A percentile compares a stretch with the other conserved stretches of the same genome.
Evolutionary conservation across 2,888 invertebrate species (phyloP).

Genomic region (Junonia oenone): DNA sequence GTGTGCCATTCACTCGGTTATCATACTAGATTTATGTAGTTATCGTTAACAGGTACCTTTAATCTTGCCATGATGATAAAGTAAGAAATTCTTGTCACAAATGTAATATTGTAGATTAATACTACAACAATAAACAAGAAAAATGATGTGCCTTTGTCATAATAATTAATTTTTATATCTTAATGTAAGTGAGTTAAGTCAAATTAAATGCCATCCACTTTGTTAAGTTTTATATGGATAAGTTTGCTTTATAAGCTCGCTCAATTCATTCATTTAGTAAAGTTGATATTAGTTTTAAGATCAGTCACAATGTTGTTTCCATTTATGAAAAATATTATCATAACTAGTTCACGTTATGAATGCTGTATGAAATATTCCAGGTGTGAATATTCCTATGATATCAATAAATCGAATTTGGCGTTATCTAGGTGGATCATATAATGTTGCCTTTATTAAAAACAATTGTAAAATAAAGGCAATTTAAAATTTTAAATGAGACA

Average conservation of each 20-base stretch:
- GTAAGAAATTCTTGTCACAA: slow-evolving; percentile 76
- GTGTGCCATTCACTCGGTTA: slow-evolving; percentile 77
- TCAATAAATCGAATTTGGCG: slow-evolving; percentile 9
- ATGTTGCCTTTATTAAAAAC: slow-evolving; percentile 29
- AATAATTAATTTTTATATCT: slow-evolving; percentile 64
- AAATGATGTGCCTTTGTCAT: slow-evolving; percentile 72
- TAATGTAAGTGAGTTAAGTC: slow-evolving; percentile 76
- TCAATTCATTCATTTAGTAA: slow-evolving; percentile 74
- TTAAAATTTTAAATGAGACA: slow-evolving; percentile 54
- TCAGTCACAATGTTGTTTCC: slow-evolving; percentile 48
- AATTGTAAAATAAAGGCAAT: slow-evolving; percentile 49
- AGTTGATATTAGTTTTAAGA: slow-evolving; percentile 62
- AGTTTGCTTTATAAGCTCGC: slow-evolving; percentile 75
- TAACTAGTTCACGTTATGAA: slow-evolving; percentile 13
- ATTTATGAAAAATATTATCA: slow-evolving; percentile 25
- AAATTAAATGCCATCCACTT: slow-evolving; percentile 80
- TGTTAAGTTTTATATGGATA: slow-evolving; percentile 76
- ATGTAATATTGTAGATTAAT: slow-evolving; percentile 50
- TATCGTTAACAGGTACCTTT: slow-evolving; percentile 76
- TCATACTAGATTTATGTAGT: slow-evolving; percentile 69
- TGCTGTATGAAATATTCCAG: slow-evolving; percentile 5
- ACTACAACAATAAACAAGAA: slow-evolving; percentile 55
- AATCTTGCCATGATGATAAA: slow-evolving; percentile 79
- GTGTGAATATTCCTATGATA: slow-evolving; percentile 4
- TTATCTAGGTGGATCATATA: slow-evolving; percentile 17